Conservation (phyloP, 23 tunicate genomes). For the Trididemnum miniatum region DNA sequence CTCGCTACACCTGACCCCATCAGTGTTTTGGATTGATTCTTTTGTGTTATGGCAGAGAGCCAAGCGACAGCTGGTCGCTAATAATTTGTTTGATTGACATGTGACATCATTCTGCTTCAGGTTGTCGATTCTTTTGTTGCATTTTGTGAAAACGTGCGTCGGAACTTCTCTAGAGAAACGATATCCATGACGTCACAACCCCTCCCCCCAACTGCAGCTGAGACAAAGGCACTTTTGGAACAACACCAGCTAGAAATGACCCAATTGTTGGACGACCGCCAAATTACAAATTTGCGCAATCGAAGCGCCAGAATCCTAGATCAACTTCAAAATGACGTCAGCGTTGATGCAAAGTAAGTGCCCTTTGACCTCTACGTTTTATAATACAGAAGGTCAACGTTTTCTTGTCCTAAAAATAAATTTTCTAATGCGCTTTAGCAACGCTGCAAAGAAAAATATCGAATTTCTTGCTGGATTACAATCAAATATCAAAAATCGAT, state of each 20-base stretch:
- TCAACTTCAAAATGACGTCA: conserved; percentile 23
- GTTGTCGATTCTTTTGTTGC: conserved; percentile 81
- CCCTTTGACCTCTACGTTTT: too few relatives aligned
- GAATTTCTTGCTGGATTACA: too few relatives aligned
- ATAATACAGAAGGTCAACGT: too few relatives aligned
- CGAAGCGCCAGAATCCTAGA: conserved; percentile 51
- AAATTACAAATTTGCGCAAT: conserved; percentile 52
- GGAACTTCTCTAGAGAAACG: conserved; percentile 69
- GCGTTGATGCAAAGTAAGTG: conserved; percentile 40
- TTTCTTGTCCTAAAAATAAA: too few relatives aligned
- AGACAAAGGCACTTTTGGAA: conserved; percentile 46
- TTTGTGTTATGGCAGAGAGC: too few relatives aligned
- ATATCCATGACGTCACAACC: conserved; percentile 70
- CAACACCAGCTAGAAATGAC: conserved; percentile 71
- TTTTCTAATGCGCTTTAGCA: too few relatives aligned
- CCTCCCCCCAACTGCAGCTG: conserved; percentile 43
- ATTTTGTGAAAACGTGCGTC: conserved; percentile 80
- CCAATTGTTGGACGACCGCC: conserved; percentile 65
- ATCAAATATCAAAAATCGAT: too few relatives aligned
- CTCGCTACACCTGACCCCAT: too few relatives aligned
- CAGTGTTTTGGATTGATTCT: too few relatives aligned
- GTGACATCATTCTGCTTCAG: conserved; percentile 53
- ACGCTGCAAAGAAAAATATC: too few relatives aligned
- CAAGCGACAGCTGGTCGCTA: too few relatives aligned
- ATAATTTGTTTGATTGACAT: too few relatives aligned